phyloP scores from a whole-genome alignment of 2,888 invertebrate genomes.

The Xestia xanthographa region DNA sequence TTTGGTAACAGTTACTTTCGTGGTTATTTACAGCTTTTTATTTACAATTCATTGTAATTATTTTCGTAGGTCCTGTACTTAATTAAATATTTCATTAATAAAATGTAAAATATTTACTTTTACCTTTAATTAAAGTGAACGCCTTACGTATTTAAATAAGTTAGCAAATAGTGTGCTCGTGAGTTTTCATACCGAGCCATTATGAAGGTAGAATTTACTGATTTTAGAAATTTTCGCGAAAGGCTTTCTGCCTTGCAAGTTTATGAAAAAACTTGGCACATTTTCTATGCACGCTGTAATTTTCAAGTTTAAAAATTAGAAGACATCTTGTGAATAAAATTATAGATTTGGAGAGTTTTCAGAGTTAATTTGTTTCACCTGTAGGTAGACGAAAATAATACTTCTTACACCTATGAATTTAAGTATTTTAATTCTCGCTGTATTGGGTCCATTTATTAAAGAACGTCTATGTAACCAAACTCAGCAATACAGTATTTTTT shows the following conservation, averaged over 20 bases:
- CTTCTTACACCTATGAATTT: neutral
- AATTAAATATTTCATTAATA: neutral
- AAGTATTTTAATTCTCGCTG: neutral
- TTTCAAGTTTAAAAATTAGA: conserved; percentile 6
- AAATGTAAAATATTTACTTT: neutral
- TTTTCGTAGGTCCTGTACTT: neutral
- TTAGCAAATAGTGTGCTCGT: neutral
- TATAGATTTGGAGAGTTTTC: neutral
- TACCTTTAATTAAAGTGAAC: neutral
- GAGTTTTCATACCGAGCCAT: neutral
- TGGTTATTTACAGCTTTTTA: conserved; percentile 3
- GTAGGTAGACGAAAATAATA: neutral
- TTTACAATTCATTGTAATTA: neutral
- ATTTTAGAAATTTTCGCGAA: conserved; percentile 26
- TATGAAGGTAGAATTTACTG: conserved; percentile 4
- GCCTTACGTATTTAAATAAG: neutral
- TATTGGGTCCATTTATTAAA: neutral
- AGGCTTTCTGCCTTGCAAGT: conserved; percentile 22
- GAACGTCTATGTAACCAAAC: neutral
- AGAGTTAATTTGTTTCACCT: neutral
- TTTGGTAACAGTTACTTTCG: neutral
- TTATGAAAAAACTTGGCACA: conserved; percentile 44
- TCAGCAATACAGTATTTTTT: neutral
- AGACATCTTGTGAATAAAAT: neutral
- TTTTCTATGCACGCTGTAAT: conserved; percentile 17